phyloP scores from a whole-genome alignment of 2,888 invertebrate genomes.

The Panzeria rudis region DNA sequence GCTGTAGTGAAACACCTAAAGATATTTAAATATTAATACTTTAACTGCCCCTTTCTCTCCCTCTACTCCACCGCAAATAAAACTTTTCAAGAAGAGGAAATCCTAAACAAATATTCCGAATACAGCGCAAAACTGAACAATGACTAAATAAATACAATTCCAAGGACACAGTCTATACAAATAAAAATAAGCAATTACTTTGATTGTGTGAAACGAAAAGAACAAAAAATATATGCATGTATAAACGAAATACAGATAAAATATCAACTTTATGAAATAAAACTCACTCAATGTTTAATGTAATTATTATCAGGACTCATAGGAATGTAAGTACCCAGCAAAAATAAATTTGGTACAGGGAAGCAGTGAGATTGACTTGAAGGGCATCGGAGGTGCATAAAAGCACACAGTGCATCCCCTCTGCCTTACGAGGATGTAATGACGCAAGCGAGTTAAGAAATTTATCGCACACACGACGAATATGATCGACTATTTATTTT shows the following conservation, averaged over 20 bases:
- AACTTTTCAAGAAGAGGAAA: constrained; percentile 20
- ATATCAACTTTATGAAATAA: constrained; percentile 3
- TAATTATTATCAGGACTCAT: constrained; percentile 3
- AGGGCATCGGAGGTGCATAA: no score
- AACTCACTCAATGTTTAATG: constrained; percentile 18
- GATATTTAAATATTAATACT: not conserved
- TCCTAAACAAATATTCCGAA: not conserved
- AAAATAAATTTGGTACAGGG: not conserved
- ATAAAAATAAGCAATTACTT: constrained; percentile 32
- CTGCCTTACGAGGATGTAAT: no score
- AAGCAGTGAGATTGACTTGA: not conserved
- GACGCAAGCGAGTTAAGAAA: no score
- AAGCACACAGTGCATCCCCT: no score
- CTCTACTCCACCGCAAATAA: not conserved
- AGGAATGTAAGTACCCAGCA: not conserved
- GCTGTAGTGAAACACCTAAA: no score
- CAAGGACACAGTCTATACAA: constrained; percentile 11
- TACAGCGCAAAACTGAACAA: constrained; percentile 33
- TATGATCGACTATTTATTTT: no score
- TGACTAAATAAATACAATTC: constrained; percentile 54
- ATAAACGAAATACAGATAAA: not conserved
- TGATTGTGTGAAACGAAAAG: constrained; percentile 15
- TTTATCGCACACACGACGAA: no score
- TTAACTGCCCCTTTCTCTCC: not conserved
- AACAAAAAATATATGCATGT: not conserved